phyloP scores from a whole-genome alignment of 2,888 invertebrate genomes.

The Rhamnusium bicolor region DNA sequence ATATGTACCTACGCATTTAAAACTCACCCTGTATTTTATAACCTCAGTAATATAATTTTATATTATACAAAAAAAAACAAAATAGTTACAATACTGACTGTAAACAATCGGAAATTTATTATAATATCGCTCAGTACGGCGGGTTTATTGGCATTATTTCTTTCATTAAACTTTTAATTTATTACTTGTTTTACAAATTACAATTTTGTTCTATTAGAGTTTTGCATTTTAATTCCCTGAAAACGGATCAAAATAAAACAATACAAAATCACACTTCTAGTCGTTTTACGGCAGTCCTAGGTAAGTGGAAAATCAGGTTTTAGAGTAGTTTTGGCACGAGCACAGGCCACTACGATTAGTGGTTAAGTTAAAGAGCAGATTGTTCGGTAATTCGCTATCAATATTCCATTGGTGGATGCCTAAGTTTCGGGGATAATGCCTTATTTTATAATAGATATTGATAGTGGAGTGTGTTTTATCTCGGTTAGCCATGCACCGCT shows the following conservation, averaged over 20 bases:
- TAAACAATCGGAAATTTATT: too few relatives aligned
- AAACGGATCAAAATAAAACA: not conserved
- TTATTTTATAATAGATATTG: slow-evolving; percentile 31
- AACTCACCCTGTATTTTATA: too few relatives aligned
- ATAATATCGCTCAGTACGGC: too few relatives aligned
- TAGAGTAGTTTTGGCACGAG: slow-evolving; percentile 29
- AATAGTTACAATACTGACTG: too few relatives aligned
- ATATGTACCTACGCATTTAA: too few relatives aligned
- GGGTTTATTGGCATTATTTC: too few relatives aligned
- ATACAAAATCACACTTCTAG: not conserved
- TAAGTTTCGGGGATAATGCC: slow-evolving; percentile 26
- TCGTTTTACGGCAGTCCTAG: slow-evolving; percentile 1
- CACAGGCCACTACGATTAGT: slow-evolving; percentile 33
- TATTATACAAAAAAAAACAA: too few relatives aligned
- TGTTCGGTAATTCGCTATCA: slow-evolving; percentile 35
- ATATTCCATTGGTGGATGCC: slow-evolving; percentile 33
- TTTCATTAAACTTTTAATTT: too few relatives aligned
- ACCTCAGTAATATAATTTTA: too few relatives aligned
- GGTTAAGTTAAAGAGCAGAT: slow-evolving; percentile 39
- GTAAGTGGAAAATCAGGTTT: slow-evolving; percentile 35
- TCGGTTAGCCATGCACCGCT: slow-evolving; percentile 23
- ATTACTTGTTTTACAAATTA: too few relatives aligned
- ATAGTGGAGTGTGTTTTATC: slow-evolving; percentile 33
- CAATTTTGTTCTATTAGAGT: not conserved
- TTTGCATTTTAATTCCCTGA: not conserved